Percentiles rank a stretch among this genome's conserved stretches.
These are phyloP conservation scores for Cathartes aura DNA, from an alignment of 2,113 vertebrate species.

Conservation along the genomic window DNA sequence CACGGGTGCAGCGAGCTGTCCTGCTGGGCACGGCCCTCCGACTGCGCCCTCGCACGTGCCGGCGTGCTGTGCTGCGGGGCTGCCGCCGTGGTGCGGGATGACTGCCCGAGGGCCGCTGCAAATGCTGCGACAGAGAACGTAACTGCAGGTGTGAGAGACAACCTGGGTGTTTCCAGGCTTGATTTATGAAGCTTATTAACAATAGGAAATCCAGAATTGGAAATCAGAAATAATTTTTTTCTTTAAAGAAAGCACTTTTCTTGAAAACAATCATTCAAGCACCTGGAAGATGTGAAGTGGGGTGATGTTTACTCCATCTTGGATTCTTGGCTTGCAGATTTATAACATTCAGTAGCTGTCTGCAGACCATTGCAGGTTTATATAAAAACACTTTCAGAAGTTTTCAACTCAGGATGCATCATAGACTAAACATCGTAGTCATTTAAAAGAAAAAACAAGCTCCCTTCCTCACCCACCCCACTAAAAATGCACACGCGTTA, in stretches of 20 bases:
- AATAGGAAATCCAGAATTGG: neutral
- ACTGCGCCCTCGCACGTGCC: fast-evolving
- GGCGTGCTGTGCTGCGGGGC: neutral
- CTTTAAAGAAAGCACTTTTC: neutral
- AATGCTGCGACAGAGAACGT: neutral
- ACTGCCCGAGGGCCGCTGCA: fast-evolving
- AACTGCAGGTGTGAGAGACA: neutral
- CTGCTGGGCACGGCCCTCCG: neutral
- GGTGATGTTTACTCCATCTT: neutral
- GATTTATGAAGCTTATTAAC: neutral
- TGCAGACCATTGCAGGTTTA: neutral
- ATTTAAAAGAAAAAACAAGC: neutral
- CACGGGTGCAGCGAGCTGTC: fast-evolving
- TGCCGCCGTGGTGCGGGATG: fast-evolving
- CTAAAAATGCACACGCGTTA: neutral
- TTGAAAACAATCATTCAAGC: neutral
- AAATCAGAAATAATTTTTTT: neutral
- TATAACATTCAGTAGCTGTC: neutral
- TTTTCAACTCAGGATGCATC: neutral
- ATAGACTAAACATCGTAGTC: neutral
- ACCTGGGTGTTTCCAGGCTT: neutral
- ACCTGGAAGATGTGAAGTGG: neutral
- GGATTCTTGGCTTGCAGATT: neutral
- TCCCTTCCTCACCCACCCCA: neutral
- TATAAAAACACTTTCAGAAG: neutral